Evolutionary conservation across 2,888 invertebrate genomes (phyloP).

Genomic region (Onthophagus sagittarius): DNA sequence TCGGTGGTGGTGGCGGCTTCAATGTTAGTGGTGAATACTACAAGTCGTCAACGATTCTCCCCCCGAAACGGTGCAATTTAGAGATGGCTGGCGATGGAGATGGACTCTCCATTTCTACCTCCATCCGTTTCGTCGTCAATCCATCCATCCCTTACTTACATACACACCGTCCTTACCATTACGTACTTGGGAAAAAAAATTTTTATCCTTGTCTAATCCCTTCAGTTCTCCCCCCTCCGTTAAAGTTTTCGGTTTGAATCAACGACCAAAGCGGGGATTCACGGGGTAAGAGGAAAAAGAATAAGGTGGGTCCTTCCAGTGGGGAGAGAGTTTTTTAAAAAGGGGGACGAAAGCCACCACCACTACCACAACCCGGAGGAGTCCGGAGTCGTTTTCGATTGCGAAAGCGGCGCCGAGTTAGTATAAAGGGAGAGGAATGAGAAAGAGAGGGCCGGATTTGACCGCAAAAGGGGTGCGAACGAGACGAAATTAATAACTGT

Average conservation of each 20-base stretch:
- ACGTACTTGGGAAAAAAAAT: neutral
- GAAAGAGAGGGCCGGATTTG: conserved; percentile 20
- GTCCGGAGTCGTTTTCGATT: neutral
- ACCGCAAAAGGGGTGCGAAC: conserved; percentile 13
- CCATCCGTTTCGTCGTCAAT: too few species aligned
- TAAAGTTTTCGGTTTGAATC: conserved; percentile 41
- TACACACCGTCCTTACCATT: too few species aligned
- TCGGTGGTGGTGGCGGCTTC: neutral
- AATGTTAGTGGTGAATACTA: neutral
- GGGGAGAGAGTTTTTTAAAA: too few species aligned
- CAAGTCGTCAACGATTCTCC: neutral
- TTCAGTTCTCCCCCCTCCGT: conserved; percentile 25
- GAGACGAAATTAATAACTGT: conserved; percentile 27
- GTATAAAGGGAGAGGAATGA: conserved; percentile 34
- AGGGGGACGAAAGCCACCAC: too few species aligned
- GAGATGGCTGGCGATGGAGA: neutral
- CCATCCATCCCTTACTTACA: too few species aligned
- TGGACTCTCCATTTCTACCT: neutral
- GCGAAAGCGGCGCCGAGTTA: conserved; percentile 36
- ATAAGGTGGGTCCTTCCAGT: too few species aligned
- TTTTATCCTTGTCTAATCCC: neutral
- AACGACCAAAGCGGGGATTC: too few species aligned
- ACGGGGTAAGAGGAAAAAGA: too few species aligned
- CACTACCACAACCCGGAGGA: too few species aligned
- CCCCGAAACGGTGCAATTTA: neutral